Evolutionary conservation across 2,888 invertebrate species (phyloP), one percentile per base, ranked within the genome.

Genomic region (Dicyrtoma fusca): DNA sequence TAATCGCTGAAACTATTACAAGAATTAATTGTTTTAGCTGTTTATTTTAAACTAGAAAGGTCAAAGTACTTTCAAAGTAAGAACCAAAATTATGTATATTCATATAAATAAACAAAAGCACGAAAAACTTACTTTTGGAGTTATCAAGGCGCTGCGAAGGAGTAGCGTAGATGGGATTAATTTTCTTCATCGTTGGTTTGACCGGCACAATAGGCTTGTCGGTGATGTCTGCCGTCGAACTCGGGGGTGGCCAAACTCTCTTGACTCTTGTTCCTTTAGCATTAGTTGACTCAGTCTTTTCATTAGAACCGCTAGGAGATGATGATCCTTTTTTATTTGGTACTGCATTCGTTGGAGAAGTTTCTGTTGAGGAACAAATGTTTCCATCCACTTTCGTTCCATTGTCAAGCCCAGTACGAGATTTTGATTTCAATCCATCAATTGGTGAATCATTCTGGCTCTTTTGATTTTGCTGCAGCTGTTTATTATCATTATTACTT

Each of bases 121-220:
- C 1, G 34, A 25, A 17, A 5, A 19, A 19, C n/a, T 17, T 75
- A 79, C 80, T 76, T 74, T 72, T 78, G 69, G 77, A 74, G 68
- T 76, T 77, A 74, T 80, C 78, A 69, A 78, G 76, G 73, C 77
- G 75, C 66, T 77, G 78, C 25, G 78, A 79, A 57, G 94, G 94
- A 10, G 92, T 94, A 17, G 94, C 94, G 82, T 94, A 94, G 26
- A 86, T 83, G 1, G 88, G 88, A 81, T 88, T 88, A 66, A 87
- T 86, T 59, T 68, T 87, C 80, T 88, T 89, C 80, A 88, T 87
- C 64, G 88, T 89, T 80, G 88, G 89, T 83, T 88, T 89, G 8
- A 87, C 87, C 13, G 91, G 91, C 75, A 92, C 89, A 13, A 87
- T 86, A 1, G 91, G 92, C 82, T 90, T 90, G 76, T 87, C 87